Evolutionary conservation across 2,888 invertebrate species (phyloP), one percentile per base, ranked within the genome.

Genomic region (Agrochola circellaris): DNA sequence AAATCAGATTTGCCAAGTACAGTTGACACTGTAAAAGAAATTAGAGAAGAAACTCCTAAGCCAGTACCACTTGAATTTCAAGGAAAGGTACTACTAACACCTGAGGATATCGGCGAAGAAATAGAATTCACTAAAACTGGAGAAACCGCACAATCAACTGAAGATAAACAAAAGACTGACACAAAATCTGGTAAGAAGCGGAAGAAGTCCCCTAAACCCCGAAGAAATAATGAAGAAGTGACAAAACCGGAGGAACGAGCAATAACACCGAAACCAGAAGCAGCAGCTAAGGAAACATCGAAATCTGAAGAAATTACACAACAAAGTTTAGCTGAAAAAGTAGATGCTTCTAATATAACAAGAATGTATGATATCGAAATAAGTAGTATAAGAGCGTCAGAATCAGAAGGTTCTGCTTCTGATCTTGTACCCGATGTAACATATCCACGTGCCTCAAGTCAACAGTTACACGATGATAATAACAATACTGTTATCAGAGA

Each of bases 401-500:
- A 93, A 79, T 82, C 91, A 15, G 90, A 93, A 80, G 86, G 89
- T 30, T 89, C 89, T 26, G 79, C 85, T 76, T 91, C 89, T 86
- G 93, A 94, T n/a, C 82, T 87, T 2, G 88, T 92, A 38, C 95
- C 96, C 48, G 95, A 95, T 83, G 91, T 96, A 30, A 92, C 94
- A 30, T 92, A 94, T 65, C 93, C 95, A 60, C 91, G 95, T 68
- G 93, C 96, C 23, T 87, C 91, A 42, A 96, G 95, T 81, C 94
- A 95, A 80, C 92, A 93, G 79, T 71, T 88, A 38, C 76, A 90
- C 20, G 93, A 95, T 73, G 87, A 91, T 77, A 94, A 95, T 79
- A 96, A 95, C 69, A 96, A 95, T 77, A 95, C 91, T 62, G 67
- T 92, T 5, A 96, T 96, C 77, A 91, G 92, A 88, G 96, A 96